Conservation (phyloP, 2,797 vertebrate genomes). For the Morelia viridis region DNA sequence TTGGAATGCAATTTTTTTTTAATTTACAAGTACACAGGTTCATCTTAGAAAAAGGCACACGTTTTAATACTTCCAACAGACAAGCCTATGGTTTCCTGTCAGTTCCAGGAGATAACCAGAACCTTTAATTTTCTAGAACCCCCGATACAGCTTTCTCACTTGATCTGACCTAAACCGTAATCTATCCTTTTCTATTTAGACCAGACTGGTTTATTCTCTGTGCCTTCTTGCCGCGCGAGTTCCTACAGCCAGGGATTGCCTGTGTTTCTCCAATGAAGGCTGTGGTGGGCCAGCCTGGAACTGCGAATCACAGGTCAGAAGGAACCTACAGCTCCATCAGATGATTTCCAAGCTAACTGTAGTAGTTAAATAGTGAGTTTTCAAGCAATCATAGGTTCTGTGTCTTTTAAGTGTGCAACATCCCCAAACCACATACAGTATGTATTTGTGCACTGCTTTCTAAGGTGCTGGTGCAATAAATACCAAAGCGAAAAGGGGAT, state of each 20-base stretch:
- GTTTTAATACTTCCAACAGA: neutral
- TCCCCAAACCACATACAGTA: too few relatives aligned
- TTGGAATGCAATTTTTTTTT: accelerated
- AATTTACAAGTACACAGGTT: neutral
- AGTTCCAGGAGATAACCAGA: neutral
- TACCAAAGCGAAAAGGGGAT: neutral
- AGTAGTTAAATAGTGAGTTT: too few relatives aligned
- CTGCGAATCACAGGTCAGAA: neutral
- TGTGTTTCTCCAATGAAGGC: neutral
- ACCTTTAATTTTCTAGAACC: too few relatives aligned
- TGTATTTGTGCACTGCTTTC: neutral
- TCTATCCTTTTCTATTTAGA: neutral
- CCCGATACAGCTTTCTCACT: neutral
- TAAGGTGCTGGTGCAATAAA: neutral
- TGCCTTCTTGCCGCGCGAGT: neutral
- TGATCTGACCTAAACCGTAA: neutral
- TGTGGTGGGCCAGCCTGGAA: neutral
- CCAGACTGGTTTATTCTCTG: too few relatives aligned
- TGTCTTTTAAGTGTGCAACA: neutral
- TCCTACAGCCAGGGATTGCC: neutral
- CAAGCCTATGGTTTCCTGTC: too few relatives aligned
- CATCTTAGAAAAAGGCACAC: neutral
- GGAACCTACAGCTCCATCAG: too few relatives aligned
- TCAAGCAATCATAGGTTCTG: neutral
- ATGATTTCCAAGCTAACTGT: too few relatives aligned